Evolutionary conservation across 2,888 invertebrate species (phyloP).

Genomic region (Troides aeacus): DNA sequence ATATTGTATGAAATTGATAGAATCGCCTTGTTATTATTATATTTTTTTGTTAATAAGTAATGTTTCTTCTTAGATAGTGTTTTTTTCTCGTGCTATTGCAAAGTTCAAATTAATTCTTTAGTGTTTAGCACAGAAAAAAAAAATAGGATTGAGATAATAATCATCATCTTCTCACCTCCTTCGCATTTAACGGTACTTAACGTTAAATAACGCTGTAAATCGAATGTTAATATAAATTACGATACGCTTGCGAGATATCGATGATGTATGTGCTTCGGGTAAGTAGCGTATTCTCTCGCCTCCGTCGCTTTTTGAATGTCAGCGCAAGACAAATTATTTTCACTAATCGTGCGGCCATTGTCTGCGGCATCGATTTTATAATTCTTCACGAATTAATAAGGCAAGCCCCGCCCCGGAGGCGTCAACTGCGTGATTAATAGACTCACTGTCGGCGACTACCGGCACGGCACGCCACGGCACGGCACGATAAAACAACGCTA

Average conservation of each 20-base stretch:
- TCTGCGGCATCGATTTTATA: constrained; percentile 64
- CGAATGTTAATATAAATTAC: constrained; percentile 40
- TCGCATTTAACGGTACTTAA: constrained; percentile 26
- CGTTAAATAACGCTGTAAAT: constrained; percentile 29
- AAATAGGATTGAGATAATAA: too few species aligned
- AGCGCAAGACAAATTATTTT: constrained; percentile 43
- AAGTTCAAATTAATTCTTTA: too few species aligned
- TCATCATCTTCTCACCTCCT: constrained; percentile 4
- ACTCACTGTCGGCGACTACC: constrained; percentile 64
- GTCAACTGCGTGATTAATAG: constrained; percentile 74
- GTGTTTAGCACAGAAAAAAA: too few species aligned
- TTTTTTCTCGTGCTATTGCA: too few species aligned
- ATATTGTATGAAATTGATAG: too few species aligned
- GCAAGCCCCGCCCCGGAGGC: constrained; percentile 72
- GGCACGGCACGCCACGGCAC: constrained; percentile 46
- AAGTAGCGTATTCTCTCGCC: constrained; percentile 26
- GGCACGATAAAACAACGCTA: constrained; percentile 53
- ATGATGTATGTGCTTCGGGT: constrained; percentile 36
- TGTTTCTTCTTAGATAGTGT: too few species aligned
- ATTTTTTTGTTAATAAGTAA: too few species aligned
- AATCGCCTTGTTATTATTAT: too few species aligned
- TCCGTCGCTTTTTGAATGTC: constrained; percentile 34
- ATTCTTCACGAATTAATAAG: constrained; percentile 74
- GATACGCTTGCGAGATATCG: constrained; percentile 35
- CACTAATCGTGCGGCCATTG: constrained; percentile 46